Conservation (phyloP, 2,797 vertebrate genomes). For the Nyctibius grandis region DNA sequence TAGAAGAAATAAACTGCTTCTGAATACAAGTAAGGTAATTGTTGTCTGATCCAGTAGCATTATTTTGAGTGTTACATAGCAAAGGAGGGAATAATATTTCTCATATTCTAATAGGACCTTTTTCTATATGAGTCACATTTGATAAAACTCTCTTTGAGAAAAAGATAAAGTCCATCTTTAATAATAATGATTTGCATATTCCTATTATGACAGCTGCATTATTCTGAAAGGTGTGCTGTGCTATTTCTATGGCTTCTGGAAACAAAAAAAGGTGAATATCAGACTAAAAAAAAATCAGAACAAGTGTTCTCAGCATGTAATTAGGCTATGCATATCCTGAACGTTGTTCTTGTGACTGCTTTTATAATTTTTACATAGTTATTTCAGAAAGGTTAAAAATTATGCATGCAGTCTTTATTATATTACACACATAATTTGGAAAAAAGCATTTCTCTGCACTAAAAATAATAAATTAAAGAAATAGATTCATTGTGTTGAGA, state of each 20-base stretch:
- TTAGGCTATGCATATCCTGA: conserved; percentile 45
- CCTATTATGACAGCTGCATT: conserved; percentile 41
- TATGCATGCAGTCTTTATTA: conserved; percentile 61
- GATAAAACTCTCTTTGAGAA: conserved; percentile 37
- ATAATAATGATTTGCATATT: conserved; percentile 59
- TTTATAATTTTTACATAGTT: conserved; percentile 61
- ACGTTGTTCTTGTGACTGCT: conserved; percentile 57
- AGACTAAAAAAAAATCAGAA: conserved; percentile 42
- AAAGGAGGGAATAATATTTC: conserved; percentile 49
- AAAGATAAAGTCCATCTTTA: conserved; percentile 50
- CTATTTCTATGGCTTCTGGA: conserved; percentile 22
- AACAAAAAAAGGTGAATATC: conserved; percentile 62
- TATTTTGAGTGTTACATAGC: conserved; percentile 62
- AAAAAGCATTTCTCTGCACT: conserved; percentile 45
- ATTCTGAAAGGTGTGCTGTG: conserved; percentile 1
- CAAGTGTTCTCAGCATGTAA: conserved; percentile 60
- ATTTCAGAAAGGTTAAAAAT: conserved; percentile 60
- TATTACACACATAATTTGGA: conserved; percentile 48
- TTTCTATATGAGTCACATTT: conserved; percentile 46
- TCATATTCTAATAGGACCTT: conserved; percentile 11
- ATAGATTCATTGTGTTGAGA: conserved; percentile 57
- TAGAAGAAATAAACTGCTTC: conserved; percentile 42
- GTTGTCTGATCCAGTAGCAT: conserved; percentile 35
- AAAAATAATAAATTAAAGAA: conserved; percentile 69
- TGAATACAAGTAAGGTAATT: conserved; percentile 44